Conservation (phyloP, 2,113 vertebrate species). For the Spermophilus dauricus region DNA sequence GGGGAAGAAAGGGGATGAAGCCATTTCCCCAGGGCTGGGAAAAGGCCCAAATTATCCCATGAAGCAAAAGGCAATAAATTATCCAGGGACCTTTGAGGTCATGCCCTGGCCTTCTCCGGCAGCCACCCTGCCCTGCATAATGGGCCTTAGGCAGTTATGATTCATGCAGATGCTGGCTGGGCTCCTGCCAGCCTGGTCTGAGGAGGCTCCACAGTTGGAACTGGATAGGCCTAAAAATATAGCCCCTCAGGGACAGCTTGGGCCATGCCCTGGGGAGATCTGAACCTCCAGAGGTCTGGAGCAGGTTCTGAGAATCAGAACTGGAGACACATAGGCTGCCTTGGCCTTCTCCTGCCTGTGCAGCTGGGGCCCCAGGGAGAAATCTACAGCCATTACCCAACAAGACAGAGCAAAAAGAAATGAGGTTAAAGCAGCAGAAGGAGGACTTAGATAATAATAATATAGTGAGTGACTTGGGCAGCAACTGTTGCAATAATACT, state of each 20-base stretch:
- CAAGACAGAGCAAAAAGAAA: conserved; percentile 69
- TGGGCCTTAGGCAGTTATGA: conserved; percentile 69
- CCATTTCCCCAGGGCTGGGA: conserved; percentile 63
- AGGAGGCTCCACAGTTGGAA: conserved; percentile 16
- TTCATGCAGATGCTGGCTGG: conserved; percentile 57
- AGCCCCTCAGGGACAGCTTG: not conserved
- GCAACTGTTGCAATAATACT: conserved; percentile 69
- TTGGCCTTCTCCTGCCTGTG: conserved; percentile 13
- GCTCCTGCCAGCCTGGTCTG: conserved; percentile 50
- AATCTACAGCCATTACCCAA: conserved; percentile 70
- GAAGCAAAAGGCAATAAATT: conserved; percentile 78
- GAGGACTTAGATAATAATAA: conserved; percentile 76
- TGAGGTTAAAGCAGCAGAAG: conserved; percentile 67
- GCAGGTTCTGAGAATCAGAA: not conserved
- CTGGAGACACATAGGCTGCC: conserved; percentile 25
- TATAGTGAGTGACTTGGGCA: conserved; percentile 56
- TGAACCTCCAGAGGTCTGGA: not conserved
- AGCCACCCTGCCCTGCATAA: conserved; percentile 66
- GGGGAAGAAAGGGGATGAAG: conserved; percentile 4
- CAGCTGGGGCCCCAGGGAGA: conserved; percentile 62
- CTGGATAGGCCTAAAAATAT: conserved; percentile 61
- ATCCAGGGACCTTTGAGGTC: conserved; percentile 69
- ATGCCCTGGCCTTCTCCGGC: not conserved
- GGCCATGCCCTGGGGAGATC: conserved; percentile 21
- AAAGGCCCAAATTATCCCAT: conserved; percentile 63